These are phyloP conservation scores for Channa argus DNA, from an alignment of 2,113 vertebrate species.

Conservation along the genomic window DNA sequence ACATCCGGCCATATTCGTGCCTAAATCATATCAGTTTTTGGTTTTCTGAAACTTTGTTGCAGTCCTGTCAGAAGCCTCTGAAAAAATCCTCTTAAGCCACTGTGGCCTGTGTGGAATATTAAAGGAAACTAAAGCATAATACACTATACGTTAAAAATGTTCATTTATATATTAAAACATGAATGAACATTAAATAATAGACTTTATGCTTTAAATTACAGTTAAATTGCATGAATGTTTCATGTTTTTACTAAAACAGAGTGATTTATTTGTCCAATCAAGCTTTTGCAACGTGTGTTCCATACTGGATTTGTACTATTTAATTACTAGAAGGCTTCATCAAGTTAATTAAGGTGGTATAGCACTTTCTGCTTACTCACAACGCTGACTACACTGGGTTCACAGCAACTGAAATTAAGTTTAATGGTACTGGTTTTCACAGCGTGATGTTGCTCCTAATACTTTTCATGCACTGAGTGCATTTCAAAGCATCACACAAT, in stretches of 20 bases:
- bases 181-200: no score
- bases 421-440: no score
- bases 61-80: no score
- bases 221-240: no score
- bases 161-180: background rate
- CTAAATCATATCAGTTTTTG: background rate
- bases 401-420: background rate
- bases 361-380: background rate
- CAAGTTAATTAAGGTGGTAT: background rate
- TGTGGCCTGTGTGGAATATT: no score
- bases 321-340: background rate
- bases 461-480: background rate
- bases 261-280: no score
- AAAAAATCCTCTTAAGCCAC: no score
- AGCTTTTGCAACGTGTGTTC: background rate
- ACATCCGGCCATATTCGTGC: background rate
- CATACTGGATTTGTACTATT: background rate
- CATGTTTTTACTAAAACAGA: no score
- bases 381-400: background rate
- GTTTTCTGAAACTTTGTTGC: no score
- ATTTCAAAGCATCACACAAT: constrained; percentile 6
- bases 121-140: no score
- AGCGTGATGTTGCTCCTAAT: background rate
- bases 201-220: no score
- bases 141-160: background rate